Evolutionary conservation across 2,888 invertebrate genomes (phyloP).

Genomic region (Brachyptera putata): DNA sequence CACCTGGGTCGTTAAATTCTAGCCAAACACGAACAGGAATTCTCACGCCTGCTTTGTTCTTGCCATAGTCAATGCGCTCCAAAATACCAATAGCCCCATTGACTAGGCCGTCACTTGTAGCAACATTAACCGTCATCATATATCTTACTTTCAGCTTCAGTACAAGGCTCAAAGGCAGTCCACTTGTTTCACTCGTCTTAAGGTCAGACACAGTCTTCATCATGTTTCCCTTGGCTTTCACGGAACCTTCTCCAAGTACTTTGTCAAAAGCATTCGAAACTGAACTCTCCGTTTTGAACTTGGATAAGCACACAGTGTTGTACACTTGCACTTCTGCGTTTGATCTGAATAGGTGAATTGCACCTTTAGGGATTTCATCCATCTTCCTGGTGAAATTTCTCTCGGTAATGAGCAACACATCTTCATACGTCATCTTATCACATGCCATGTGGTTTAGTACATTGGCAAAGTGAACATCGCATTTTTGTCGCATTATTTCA

Average conservation of each 20-base stretch:
- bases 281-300: slow-evolving; percentile 4
- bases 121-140: slow-evolving; percentile 35
- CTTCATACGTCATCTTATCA: slow-evolving; percentile 33
- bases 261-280: slow-evolving; percentile 4
- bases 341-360: slow-evolving; percentile 28
- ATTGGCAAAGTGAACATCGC: slow-evolving; percentile 35
- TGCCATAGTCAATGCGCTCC: slow-evolving; percentile 15
- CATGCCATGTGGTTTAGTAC: slow-evolving; percentile 37
- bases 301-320: slow-evolving; percentile 17
- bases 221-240: not conserved
- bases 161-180: slow-evolving; percentile 31
- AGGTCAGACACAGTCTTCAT: slow-evolving; percentile 11
- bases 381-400: not conserved
- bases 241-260: slow-evolving; percentile 10
- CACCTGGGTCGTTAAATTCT: slow-evolving; percentile 28
- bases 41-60: not conserved
- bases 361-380: slow-evolving; percentile 28
- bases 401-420: slow-evolving; percentile 32
- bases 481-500: slow-evolving; percentile 39
- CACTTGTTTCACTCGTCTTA: slow-evolving; percentile 28
- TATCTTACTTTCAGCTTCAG: slow-evolving; percentile 37
- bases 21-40: slow-evolving; percentile 28
- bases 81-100: slow-evolving; percentile 35
- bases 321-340: slow-evolving; percentile 25
- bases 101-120: slow-evolving; percentile 35